phyloP scores from a whole-genome alignment of 2,888 invertebrate genomes.

The Oxycera nigricornis region DNA sequence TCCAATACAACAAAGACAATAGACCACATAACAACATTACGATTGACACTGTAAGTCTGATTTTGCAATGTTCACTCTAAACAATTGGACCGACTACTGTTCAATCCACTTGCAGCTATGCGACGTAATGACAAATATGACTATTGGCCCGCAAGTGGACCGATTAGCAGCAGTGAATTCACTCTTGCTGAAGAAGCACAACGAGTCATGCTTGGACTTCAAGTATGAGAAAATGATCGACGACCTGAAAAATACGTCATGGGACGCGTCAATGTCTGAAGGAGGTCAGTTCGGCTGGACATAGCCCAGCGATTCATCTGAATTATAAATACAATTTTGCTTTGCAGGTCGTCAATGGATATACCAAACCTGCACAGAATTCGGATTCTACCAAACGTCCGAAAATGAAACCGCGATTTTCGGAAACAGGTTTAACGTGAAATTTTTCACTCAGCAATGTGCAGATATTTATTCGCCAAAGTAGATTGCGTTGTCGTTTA shows the following conservation, averaged over 20 bases:
- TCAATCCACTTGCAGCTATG: conserved; percentile 67
- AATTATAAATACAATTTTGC: background rate
- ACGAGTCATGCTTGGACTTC: conserved; percentile 82
- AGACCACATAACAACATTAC: conserved; percentile 77
- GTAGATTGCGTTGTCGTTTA: conserved; percentile 59
- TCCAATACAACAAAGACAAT: conserved; percentile 95
- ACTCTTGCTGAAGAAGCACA: conserved; percentile 70
- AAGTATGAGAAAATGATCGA: conserved; percentile 79
- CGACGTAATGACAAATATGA: conserved; percentile 72
- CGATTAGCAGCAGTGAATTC: conserved; percentile 78
- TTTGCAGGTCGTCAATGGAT: conserved; percentile 82
- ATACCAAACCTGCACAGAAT: conserved; percentile 95
- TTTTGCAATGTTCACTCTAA: background rate
- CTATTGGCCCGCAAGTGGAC: conserved; percentile 68
- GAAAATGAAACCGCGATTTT: conserved; percentile 66
- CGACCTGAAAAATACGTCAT: conserved; percentile 71
- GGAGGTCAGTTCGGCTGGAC: conserved; percentile 46
- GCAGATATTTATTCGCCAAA: conserved; percentile 81
- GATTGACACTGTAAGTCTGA: conserved; percentile 70
- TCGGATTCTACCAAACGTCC: conserved; percentile 94
- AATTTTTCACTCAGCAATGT: conserved; percentile 84
- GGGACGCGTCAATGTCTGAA: conserved; percentile 73
- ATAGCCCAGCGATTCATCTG: background rate
- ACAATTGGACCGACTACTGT: background rate
- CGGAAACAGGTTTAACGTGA: conserved; percentile 76